phyloP scores from a whole-genome alignment of 1,140 invertebrate genomes.

The Cydia pomonella region DNA sequence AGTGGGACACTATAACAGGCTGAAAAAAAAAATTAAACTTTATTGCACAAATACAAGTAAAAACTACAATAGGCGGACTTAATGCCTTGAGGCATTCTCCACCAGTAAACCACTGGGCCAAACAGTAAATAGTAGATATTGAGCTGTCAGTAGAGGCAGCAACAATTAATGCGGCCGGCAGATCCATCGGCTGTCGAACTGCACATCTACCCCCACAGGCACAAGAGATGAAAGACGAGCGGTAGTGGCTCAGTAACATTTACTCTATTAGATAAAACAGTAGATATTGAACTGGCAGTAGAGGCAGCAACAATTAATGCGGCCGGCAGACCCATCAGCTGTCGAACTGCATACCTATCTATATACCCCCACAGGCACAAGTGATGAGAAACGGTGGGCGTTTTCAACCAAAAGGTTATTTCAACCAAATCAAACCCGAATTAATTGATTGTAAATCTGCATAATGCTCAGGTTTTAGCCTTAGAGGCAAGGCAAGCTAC shows the following conservation, averaged over 20 bases:
- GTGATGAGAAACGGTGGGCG: not conserved
- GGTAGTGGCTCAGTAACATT: not conserved
- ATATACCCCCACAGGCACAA: no score
- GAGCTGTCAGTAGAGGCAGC: constrained; percentile 44
- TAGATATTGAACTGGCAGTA: not conserved
- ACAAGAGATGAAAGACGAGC: not conserved
- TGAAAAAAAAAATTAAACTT: no score
- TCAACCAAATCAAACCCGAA: no score
- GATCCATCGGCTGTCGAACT: constrained; percentile 77
- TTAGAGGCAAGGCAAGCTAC: no score
- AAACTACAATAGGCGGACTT: no score
- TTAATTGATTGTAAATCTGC: no score
- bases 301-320: constrained; percentile 70
- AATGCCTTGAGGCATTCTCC: no score
- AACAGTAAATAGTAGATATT: not conserved
- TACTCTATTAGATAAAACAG: not conserved
- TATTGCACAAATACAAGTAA: no score
- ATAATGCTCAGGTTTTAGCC: no score
- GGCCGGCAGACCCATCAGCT: constrained; percentile 63
- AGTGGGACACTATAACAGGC: no score
- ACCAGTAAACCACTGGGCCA: no score
- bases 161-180: constrained; percentile 73
- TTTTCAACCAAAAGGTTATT: no score
- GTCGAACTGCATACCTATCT: constrained; percentile 62
- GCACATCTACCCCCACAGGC: constrained; percentile 25